Conservation (phyloP, 2,797 vertebrate genomes). For the Labroides dimidiatus region DNA sequence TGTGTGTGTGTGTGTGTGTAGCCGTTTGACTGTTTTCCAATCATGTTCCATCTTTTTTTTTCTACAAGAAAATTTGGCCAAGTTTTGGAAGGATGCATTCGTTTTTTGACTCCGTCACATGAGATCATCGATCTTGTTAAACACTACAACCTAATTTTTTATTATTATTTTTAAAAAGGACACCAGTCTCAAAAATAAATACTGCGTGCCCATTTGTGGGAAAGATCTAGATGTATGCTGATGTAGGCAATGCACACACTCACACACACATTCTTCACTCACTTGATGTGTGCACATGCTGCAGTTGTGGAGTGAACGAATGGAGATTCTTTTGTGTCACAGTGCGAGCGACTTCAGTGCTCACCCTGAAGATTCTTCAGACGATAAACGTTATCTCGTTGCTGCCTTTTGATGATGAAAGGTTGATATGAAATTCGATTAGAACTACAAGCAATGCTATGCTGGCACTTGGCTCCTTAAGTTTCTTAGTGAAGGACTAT, state of each 20-base stretch:
- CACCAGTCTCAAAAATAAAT: constrained; percentile 14
- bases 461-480: constrained; percentile 15
- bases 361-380: constrained; percentile 28
- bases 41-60: not conserved
- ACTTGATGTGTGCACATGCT: constrained; percentile 7
- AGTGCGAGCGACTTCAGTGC: constrained; percentile 14
- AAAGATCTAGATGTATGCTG: constrained; percentile 7
- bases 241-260: not conserved
- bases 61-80: not conserved
- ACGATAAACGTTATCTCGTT: constrained; percentile 57
- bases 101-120: not conserved
- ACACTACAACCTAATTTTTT: not conserved
- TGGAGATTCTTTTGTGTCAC: constrained; percentile 25
- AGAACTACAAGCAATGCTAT: constrained; percentile 28
- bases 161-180: not conserved
- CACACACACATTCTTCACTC: constrained; percentile 1
- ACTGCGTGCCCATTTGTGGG: not conserved
- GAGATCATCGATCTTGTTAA: not conserved
- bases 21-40: not conserved
- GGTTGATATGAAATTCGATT: constrained; percentile 56
- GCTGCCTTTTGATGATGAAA: constrained; percentile 63
- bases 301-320: constrained; percentile 20
- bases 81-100: not conserved
- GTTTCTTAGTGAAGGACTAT: constrained; percentile 35
- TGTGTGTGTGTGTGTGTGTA: too few relatives aligned